Evolutionary conservation across 2,888 invertebrate genomes (phyloP).

Genomic region (Lampropteryx suffumata): DNA sequence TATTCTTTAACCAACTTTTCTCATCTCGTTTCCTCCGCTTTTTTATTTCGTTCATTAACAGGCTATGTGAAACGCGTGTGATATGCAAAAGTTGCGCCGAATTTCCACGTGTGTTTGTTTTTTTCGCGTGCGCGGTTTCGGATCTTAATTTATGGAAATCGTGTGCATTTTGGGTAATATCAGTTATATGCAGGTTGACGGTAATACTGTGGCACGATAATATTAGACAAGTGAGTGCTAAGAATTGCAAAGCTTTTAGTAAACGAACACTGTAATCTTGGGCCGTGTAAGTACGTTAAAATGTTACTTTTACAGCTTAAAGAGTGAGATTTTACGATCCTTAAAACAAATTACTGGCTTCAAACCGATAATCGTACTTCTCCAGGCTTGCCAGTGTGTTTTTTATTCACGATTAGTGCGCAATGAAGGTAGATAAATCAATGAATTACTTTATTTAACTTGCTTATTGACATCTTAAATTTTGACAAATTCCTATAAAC

Average conservation of each 20-base stretch:
- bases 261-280: slow-evolving; percentile 57
- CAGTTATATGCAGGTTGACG: slow-evolving; percentile 51
- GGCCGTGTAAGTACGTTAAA: slow-evolving; percentile 68
- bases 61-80: slow-evolving; percentile 73
- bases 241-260: slow-evolving; percentile 48
- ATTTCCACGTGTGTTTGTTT: slow-evolving; percentile 64
- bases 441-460: slow-evolving; percentile 47
- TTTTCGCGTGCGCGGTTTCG: slow-evolving; percentile 57
- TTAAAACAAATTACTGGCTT: slow-evolving; percentile 76
- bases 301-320: slow-evolving; percentile 78
- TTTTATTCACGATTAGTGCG: slow-evolving; percentile 64
- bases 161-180: slow-evolving; percentile 54
- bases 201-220: slow-evolving; percentile 67
- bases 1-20: slow-evolving; percentile 82
- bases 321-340: slow-evolving; percentile 80
- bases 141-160: slow-evolving; percentile 60
- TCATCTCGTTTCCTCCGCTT: slow-evolving; percentile 71
- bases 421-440: slow-evolving; percentile 60
- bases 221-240: slow-evolving; percentile 65
- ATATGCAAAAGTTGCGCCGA: slow-evolving; percentile 64
- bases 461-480: neutral
- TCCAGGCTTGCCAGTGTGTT: slow-evolving; percentile 66
- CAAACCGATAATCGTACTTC: slow-evolving; percentile 65
- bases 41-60: slow-evolving; percentile 61
- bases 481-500: neutral